Conservation (phyloP, 2,113 vertebrate genomes). For the Pseudorasbora parva region DNA sequence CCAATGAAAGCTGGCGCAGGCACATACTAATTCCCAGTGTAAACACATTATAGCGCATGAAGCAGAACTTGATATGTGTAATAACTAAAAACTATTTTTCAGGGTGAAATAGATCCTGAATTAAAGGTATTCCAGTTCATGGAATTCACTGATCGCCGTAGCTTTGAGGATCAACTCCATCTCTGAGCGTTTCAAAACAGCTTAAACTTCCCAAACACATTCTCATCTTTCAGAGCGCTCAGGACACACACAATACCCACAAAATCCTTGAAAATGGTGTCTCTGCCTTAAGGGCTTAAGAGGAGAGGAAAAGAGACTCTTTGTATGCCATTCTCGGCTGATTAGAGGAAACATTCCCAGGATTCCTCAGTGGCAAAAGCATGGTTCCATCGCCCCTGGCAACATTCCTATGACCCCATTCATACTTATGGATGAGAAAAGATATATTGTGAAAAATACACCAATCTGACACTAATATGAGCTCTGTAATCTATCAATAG, state of each 20-base stretch:
- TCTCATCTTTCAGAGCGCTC: constrained; percentile 27
- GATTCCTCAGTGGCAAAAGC: constrained; percentile 70
- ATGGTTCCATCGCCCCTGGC: constrained; percentile 64
- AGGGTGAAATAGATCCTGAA: not conserved
- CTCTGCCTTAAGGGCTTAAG: constrained; percentile 60
- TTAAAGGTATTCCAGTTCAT: not conserved
- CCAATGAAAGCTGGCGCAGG: not conserved
- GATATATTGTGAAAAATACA: constrained; percentile 59
- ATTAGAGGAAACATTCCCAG: constrained; percentile 71
- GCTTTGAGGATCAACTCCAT: constrained; percentile 36
- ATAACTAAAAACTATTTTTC: constrained; percentile 2
- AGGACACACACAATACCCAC: constrained; percentile 34
- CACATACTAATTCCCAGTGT: not conserved
- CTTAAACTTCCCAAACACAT: constrained; percentile 24
- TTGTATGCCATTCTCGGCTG: constrained; percentile 67
- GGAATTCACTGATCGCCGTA: constrained; percentile 4
- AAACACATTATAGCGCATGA: not conserved
- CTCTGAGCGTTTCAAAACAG: constrained; percentile 36
- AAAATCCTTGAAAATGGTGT: constrained; percentile 41
- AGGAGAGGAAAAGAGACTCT: constrained; percentile 68
- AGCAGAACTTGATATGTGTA: not conserved
- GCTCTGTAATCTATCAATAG: constrained; percentile 2
- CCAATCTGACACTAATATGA: constrained; percentile 7
- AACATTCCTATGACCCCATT: constrained; percentile 74
- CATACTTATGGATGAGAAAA: constrained; percentile 69